Conservation (phyloP, 2,797 vertebrate species). For the Psittacula echo region DNA sequence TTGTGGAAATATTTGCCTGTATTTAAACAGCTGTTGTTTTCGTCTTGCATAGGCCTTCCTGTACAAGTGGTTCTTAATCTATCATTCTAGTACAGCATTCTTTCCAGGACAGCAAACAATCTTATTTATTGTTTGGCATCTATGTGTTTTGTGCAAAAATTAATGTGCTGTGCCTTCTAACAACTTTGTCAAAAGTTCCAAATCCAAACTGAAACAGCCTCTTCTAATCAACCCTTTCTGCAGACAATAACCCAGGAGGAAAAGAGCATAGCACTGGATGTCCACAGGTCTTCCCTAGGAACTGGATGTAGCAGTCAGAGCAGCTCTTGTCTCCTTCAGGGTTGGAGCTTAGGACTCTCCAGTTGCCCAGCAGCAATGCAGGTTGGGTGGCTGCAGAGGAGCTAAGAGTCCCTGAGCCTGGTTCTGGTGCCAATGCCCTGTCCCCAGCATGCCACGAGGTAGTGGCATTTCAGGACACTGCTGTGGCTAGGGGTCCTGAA, state of each 20-base stretch:
- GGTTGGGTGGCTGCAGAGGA: not conserved
- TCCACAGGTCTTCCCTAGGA: not conserved
- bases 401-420: accelerated
- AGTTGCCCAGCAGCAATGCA: not conserved
- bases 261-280: not conserved
- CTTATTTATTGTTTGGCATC: not conserved
- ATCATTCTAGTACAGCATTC: not conserved
- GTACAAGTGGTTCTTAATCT: not conserved
- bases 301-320: accelerated
- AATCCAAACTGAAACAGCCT: not conserved
- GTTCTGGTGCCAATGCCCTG: not conserved
- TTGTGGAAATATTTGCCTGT: not conserved
- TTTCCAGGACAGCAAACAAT: not conserved
- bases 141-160: not conserved
- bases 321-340: not conserved
- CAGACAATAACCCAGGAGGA: not conserved
- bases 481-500: not conserved
- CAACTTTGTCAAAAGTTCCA: not conserved
- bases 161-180: not conserved
- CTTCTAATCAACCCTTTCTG: not conserved
- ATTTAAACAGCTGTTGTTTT: not conserved
- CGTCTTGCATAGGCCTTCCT: not conserved
- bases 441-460: not conserved
- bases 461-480: not conserved
- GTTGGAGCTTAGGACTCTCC: too few relatives aligned